phyloP scores from a whole-genome alignment of 2,113 vertebrate genomes.

The Centrocercus urophasianus region DNA sequence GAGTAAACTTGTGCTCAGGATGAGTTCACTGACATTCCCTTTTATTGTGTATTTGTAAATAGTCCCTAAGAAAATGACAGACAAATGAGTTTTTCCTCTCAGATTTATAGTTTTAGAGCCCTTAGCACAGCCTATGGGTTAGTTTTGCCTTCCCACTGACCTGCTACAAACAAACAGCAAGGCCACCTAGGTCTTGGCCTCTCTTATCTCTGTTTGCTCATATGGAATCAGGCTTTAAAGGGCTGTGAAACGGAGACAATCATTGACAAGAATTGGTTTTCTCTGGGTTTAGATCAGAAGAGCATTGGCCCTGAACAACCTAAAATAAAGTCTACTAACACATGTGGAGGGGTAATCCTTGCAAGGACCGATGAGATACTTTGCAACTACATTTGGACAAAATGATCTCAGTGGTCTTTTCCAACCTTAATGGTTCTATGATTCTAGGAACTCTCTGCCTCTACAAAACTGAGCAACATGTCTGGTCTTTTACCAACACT shows the following conservation, averaged over 20 bases:
- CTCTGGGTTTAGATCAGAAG: not conserved
- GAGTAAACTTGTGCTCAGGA: not conserved
- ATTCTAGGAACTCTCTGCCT: not conserved
- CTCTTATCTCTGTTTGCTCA: not conserved
- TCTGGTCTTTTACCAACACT: not conserved
- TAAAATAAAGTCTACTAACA: not conserved
- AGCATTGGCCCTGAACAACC: not conserved
- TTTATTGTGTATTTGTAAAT: not conserved
- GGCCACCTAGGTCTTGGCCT: not conserved
- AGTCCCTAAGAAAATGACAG: not conserved
- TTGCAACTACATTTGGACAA: not conserved
- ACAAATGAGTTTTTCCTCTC: not conserved
- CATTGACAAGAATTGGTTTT: not conserved
- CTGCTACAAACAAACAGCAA: not conserved
- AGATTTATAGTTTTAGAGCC: not conserved
- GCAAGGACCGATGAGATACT: not conserved
- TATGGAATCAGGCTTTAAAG: not conserved
- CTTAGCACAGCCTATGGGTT: rapidly evolving
- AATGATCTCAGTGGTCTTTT: not conserved
- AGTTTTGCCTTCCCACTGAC: not conserved
- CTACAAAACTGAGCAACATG: not conserved
- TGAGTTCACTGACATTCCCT: rapidly evolving
- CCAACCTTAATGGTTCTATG: not conserved
- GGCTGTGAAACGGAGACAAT: not conserved
- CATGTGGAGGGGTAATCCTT: rapidly evolving